phyloP scores from a whole-genome alignment of 2,888 invertebrate genomes.

The Netelia fuscicornis region DNA sequence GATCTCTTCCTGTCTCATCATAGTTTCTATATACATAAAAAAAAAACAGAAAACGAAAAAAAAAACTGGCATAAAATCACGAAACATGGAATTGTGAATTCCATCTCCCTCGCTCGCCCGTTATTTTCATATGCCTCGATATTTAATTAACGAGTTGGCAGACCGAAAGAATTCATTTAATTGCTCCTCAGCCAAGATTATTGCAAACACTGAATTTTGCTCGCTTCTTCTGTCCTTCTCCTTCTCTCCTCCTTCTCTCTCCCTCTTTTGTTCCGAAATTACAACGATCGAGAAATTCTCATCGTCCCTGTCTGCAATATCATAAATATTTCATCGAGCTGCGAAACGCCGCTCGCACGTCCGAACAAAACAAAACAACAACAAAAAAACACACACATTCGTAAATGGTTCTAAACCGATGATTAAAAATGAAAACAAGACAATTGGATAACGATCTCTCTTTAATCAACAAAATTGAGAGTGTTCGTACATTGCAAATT shows the following conservation, averaged over 20 bases:
- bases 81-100: conserved; percentile 65
- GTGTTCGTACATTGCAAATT: conserved; percentile 7
- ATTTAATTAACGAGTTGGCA: conserved; percentile 65
- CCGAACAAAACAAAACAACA: not conserved
- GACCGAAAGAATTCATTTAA: conserved; percentile 56
- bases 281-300: conserved; percentile 29
- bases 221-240: not conserved
- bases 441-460: conserved; percentile 7
- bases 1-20: conserved; percentile 65
- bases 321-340: conserved; percentile 4
- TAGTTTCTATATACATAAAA: conserved; percentile 49
- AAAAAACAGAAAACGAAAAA: no score
- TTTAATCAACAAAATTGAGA: conserved; percentile 28
- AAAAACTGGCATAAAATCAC: conserved; percentile 59
- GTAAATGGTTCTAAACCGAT: conserved; percentile 12
- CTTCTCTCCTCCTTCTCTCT: not conserved
- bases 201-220: conserved; percentile 45
- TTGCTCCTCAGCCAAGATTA: conserved; percentile 34
- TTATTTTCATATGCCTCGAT: conserved; percentile 56
- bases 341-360: not conserved
- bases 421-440: conserved; percentile 18
- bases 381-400: not conserved
- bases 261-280: conserved; percentile 13
- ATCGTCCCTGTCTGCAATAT: conserved; percentile 12
- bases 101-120: conserved; percentile 12